Evolutionary conservation across 2,888 invertebrate species (phyloP).

Genomic region (Chalcosyrphus nemorum): DNA sequence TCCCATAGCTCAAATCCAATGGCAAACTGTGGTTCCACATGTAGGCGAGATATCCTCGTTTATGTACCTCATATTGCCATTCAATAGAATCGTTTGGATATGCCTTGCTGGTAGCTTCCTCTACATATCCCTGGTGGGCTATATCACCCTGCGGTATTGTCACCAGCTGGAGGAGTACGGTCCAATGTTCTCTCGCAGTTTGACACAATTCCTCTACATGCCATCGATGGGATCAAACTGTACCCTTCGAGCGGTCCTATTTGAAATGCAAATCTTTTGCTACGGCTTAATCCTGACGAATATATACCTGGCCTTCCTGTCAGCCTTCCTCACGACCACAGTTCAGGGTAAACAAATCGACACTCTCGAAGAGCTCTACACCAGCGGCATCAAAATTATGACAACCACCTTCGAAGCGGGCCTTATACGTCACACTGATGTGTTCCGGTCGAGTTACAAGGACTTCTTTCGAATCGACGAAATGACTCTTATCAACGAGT

Average conservation of each 20-base stretch:
- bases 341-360: constrained; percentile 55
- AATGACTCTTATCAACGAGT: constrained; percentile 40
- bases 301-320: constrained; percentile 46
- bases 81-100: constrained; percentile 42
- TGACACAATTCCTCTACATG: constrained; percentile 41
- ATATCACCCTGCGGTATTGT: background rate
- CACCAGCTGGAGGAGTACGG: constrained; percentile 28
- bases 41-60: constrained; percentile 39
- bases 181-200: constrained; percentile 34
- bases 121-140: constrained; percentile 35
- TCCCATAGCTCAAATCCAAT: constrained; percentile 48
- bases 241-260: constrained; percentile 1
- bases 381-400: constrained; percentile 36
- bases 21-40: constrained; percentile 33
- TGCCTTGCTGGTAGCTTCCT: constrained; percentile 27
- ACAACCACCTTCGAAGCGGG: constrained; percentile 27
- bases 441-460: constrained; percentile 1
- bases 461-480: constrained; percentile 31
- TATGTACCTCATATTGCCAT: constrained; percentile 38
- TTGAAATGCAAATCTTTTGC: constrained; percentile 56
- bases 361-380: constrained; percentile 21
- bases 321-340: constrained; percentile 63
- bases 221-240: constrained; percentile 1
- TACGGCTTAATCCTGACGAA: constrained; percentile 57
- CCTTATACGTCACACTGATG: constrained; percentile 6